Evolutionary conservation across 2,113 vertebrate species (phyloP), one percentile per base, ranked within the genome.

Genomic region (Neopipo cinnamomea): DNA sequence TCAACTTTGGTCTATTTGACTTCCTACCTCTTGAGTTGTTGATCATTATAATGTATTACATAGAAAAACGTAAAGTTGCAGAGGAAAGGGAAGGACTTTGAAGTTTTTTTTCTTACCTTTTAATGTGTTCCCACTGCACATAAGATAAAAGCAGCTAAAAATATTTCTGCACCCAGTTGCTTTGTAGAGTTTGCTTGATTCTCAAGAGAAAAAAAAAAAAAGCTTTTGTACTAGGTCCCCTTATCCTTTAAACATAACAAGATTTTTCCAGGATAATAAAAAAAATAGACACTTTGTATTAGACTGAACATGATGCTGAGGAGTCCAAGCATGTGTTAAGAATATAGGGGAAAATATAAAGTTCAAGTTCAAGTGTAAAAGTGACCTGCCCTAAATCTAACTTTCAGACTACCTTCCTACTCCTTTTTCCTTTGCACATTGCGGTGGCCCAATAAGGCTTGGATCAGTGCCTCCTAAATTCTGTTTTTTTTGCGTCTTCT

Each of bases 131-230:
- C 91, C 63, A 66, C 35, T 62, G 46, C 62, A 73, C 25, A 9
- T 42, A 58, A 91, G 70, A 95, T 95, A 87, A 95, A 96, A 96
- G 93, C 18, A 58, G 41, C 9, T n/a, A 79, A 79, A 93, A 89
- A 72, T 89, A 95, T 85, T 94, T 94, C 58, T 21, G 23, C 16
- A 61, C 37, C 13, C 66, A 56, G 20, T 76, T 84, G 56, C 84
- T 93, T 91, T 95, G 49, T 92, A 75, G 61, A 85, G 20, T 82
- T 85, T 49, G 2, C 33, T 82, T 88, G 70, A 70, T 66, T 73
- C 66, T 78, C 74, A 70, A 53, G 84, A 87, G 68, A 1, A 2
- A 10, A 37, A 47, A 33, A 56, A 50, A 39, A 12, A 25, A 85
- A 30, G 2, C 13, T 46, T 77, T 44, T 65, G 12, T 66, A 11